Conservation (phyloP, 2,888 invertebrate genomes). For the Lysandra coridon region DNA sequence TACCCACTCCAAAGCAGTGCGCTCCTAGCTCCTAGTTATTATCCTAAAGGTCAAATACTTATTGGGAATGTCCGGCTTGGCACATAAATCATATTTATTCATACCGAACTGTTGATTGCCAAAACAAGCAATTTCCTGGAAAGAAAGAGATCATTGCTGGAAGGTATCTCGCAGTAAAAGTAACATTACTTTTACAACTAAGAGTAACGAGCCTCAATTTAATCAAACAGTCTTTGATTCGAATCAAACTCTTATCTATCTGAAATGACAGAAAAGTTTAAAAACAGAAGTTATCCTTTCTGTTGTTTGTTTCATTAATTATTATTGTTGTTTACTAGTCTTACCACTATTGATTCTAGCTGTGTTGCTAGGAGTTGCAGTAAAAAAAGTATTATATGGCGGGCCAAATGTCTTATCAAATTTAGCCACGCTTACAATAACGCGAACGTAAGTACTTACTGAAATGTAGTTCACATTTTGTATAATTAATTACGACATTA, state of each 20-base stretch:
- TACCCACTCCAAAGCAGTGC: neutral
- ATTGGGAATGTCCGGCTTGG: slow-evolving; percentile 6
- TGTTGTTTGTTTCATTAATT: too few species aligned
- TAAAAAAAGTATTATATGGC: too few species aligned
- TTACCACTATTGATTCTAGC: too few species aligned
- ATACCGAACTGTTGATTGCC: slow-evolving; percentile 1
- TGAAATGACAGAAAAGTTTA: too few species aligned
- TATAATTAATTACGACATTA: slow-evolving; percentile 14
- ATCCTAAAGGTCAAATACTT: slow-evolving; percentile 16
- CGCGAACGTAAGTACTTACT: neutral
- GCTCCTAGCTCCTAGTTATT: slow-evolving; percentile 2
- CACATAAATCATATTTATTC: neutral
- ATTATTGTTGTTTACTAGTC: too few species aligned
- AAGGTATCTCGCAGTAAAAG: neutral
- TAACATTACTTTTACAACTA: too few species aligned
- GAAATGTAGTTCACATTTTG: slow-evolving; percentile 4
- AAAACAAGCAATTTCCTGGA: neutral
- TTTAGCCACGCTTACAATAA: neutral
- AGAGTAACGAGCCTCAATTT: too few species aligned
- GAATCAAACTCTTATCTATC: too few species aligned
- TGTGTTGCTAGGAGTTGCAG: too few species aligned
- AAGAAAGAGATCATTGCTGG: neutral
- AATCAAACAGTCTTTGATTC: too few species aligned
- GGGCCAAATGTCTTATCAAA: too few species aligned
- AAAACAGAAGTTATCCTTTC: too few species aligned